Base-by-base conservation (phyloP, 1,140 invertebrate genomes). In the Andricus grossulariae region DNA sequence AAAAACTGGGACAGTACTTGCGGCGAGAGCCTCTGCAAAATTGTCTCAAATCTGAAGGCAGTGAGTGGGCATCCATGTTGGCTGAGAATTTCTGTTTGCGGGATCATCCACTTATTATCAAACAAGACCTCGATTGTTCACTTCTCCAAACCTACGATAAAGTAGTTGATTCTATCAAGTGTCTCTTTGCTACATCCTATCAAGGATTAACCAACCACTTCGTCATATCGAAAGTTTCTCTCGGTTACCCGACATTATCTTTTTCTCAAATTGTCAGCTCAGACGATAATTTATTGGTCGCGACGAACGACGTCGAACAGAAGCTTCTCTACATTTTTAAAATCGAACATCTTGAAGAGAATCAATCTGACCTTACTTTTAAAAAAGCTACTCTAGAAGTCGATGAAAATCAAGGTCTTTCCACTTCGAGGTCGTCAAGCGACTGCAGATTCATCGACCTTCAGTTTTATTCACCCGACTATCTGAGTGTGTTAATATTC, bases 1-100 rank as follows among this genome's bases (percentile, higher is more conserved):
- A 99, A 91, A 94, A 95, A 85, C 93, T 99, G 72, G 97, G 97
- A 0, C 96, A 98, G 89, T 99, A 99, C 92, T 92, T 99, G 66
- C 93, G 95, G 76, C 93, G 93, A 81, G 92, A 95, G 52, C 80
- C 88, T 18, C 80, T 92, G 5, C 88, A 90, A 76, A 89, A 85
- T 66, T 88, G 85, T 18, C 73, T 92, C 13, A 88, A 85, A 50
- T 82, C 86, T 0, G 90, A 91, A 72, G 91, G 91, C 45, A 91
- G 90, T 66, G 91, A 92, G 75, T 99, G 97, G 97, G 92, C 95
- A 51, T 92, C 94, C 80, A 95, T 98, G 85, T 87, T 97, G 1
- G 88, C 93, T 50, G 93, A 95, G 80, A 96, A 97, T 87, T 92
- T 94, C 57, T 94, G 94, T 86, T 82, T 98, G 5, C 92, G 93